These are phyloP conservation scores for Oryzias melastigma DNA, from an alignment of 2,113 vertebrate species.

Conservation along the genomic window DNA sequence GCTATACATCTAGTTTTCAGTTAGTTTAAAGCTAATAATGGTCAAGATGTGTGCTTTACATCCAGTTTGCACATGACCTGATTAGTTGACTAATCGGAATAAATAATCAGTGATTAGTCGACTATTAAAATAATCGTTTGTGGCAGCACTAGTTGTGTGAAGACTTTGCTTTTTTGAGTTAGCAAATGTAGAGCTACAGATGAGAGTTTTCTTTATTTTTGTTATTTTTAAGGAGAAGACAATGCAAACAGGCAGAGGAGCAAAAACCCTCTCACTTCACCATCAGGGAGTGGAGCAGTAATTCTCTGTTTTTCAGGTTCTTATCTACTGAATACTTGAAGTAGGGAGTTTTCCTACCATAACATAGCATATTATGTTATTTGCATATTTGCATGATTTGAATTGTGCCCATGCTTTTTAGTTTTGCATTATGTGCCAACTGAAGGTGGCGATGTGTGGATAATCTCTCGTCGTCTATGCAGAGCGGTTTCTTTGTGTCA, in stretches of 20 bases:
- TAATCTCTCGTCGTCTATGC: slow-evolving; percentile 69
- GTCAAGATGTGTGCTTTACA: no score
- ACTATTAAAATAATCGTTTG: no score
- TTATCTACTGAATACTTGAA: slow-evolving; percentile 82
- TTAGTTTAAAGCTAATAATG: no score
- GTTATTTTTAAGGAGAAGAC: slow-evolving; percentile 37
- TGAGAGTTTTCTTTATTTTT: slow-evolving; percentile 11
- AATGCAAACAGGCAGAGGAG: slow-evolving; percentile 71
- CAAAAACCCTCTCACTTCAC: slow-evolving; percentile 63
- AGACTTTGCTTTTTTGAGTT: slow-evolving; percentile 55
- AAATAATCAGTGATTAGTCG: no score
- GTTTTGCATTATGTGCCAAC: slow-evolving; percentile 75
- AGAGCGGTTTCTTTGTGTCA: slow-evolving; percentile 59
- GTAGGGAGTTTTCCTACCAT: slow-evolving; percentile 74
- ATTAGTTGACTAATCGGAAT: no score
- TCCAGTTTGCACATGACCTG: no score
- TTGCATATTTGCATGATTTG: slow-evolving; percentile 64
- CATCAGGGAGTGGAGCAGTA: slow-evolving; percentile 54
- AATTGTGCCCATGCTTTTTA: slow-evolving; percentile 67
- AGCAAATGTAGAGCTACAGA: slow-evolving; percentile 43
- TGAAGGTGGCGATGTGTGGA: slow-evolving; percentile 49
- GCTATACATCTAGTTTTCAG: no score
- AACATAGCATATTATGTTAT: slow-evolving; percentile 63
- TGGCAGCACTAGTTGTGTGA: slow-evolving; percentile 3
- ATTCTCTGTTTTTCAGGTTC: slow-evolving; percentile 76